These are phyloP conservation scores for Cryptoleucopteryx plumbea DNA, from an alignment of 2,113 vertebrate genomes.

Conservation along the genomic window DNA sequence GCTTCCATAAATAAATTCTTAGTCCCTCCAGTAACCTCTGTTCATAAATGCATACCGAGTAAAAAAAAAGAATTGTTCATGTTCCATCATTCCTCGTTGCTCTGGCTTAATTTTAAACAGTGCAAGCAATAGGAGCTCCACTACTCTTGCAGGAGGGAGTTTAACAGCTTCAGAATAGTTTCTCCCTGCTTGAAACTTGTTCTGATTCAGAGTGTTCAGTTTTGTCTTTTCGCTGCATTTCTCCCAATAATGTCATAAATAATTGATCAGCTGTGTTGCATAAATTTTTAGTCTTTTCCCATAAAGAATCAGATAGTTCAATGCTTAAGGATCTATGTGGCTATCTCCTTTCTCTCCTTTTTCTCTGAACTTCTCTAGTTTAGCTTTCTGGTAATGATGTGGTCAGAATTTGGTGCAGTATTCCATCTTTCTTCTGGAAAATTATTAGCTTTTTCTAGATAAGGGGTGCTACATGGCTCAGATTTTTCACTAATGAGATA, in stretches of 20 bases:
- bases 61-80: background rate
- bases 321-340: background rate
- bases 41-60: background rate
- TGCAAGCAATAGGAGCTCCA: background rate
- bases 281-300: background rate
- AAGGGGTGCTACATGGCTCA: background rate
- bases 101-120: background rate
- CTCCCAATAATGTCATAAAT: constrained; percentile 9
- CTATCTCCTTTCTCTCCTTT: background rate
- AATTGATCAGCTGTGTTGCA: background rate
- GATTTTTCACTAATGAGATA: background rate
- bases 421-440: background rate
- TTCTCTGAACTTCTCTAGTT: background rate
- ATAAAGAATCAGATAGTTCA: background rate
- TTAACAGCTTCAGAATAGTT: background rate
- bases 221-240: constrained; percentile 5
- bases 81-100: background rate
- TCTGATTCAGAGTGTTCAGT: constrained; percentile 15
- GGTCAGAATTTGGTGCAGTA: background rate
- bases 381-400: background rate
- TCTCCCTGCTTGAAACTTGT: constrained; percentile 10
- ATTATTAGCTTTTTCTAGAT: background rate
- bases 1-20: constrained; percentile 39
- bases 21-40: constrained; percentile 17
- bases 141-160: background rate